These are phyloP conservation scores for Rhinichthys osculus DNA, from an alignment of 2,797 vertebrate genomes.

Conservation along the genomic window DNA sequence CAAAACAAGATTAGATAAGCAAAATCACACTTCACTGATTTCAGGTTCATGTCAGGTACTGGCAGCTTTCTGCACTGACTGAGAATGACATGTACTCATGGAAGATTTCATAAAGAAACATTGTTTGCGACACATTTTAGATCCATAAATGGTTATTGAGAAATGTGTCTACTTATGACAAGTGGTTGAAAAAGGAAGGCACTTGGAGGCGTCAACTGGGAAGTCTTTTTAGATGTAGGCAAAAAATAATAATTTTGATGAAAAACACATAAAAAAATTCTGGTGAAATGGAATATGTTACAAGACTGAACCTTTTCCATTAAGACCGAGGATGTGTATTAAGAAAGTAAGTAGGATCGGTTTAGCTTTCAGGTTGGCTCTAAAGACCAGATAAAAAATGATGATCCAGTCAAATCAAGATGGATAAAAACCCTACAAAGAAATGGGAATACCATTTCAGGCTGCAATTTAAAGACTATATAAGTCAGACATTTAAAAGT, in stretches of 20 bases:
- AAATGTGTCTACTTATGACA: neutral
- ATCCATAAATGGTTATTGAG: neutral
- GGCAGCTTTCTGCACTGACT: slow-evolving; percentile 49
- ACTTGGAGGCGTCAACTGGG: neutral
- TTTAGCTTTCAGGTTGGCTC: neutral
- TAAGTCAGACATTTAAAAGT: neutral
- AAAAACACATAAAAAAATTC: neutral
- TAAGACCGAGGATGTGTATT: neutral
- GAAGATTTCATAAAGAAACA: neutral
- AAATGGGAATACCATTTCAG: neutral
- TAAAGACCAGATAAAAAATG: neutral
- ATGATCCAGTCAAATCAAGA: neutral
- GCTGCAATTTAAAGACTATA: neutral
- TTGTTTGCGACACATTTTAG: neutral
- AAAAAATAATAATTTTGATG: neutral
- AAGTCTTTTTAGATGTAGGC: neutral
- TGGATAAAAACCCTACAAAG: neutral
- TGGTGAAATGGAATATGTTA: neutral
- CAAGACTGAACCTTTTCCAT: no score
- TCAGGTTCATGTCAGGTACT: slow-evolving; percentile 10
- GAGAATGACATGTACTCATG: neutral
- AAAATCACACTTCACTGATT: neutral
- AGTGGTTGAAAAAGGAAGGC: neutral
- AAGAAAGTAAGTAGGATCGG: no score
- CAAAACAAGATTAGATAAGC: neutral